Evolutionary conservation across 2,113 vertebrate species (phyloP).

Genomic region (Ascaphus truei): DNA sequence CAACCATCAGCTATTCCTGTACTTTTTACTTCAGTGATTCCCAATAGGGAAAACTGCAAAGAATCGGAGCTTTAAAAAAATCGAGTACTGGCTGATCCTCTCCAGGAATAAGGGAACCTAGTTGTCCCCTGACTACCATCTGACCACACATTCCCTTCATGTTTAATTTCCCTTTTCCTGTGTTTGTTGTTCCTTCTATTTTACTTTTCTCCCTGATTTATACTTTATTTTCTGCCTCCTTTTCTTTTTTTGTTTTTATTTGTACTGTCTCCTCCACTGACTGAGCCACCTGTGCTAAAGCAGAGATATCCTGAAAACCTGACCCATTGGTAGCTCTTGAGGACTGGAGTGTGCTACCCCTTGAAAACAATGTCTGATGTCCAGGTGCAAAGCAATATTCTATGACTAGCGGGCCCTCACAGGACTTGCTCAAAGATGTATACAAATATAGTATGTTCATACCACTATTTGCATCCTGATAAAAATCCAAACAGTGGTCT

Average conservation of each 20-base stretch:
- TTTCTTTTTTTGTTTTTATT: neutral
- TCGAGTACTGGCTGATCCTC: neutral
- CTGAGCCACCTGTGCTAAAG: too few relatives aligned
- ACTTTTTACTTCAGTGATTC: neutral
- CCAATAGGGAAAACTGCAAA: slow-evolving; percentile 5
- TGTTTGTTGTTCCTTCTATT: slow-evolving; percentile 13
- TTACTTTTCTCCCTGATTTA: slow-evolving; percentile 8
- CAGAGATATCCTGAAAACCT: too few relatives aligned
- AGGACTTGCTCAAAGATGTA: too few relatives aligned
- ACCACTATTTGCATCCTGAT: too few relatives aligned
- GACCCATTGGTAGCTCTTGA: too few relatives aligned
- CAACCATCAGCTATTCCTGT: neutral
- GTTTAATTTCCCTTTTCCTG: slow-evolving; percentile 1
- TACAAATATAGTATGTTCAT: too few relatives aligned
- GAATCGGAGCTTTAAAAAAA: neutral
- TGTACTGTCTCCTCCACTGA: neutral
- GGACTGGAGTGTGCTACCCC: too few relatives aligned
- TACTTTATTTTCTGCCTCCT: neutral
- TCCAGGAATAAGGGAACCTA: neutral
- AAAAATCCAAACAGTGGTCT: too few relatives aligned
- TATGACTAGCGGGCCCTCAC: too few relatives aligned
- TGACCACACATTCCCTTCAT: neutral
- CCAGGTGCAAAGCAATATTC: too few relatives aligned
- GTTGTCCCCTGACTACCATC: slow-evolving; percentile 5
- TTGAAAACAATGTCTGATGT: too few relatives aligned